Base-by-base conservation (phyloP, 2,113 vertebrate genomes). In the Halcyon senegalensis region DNA sequence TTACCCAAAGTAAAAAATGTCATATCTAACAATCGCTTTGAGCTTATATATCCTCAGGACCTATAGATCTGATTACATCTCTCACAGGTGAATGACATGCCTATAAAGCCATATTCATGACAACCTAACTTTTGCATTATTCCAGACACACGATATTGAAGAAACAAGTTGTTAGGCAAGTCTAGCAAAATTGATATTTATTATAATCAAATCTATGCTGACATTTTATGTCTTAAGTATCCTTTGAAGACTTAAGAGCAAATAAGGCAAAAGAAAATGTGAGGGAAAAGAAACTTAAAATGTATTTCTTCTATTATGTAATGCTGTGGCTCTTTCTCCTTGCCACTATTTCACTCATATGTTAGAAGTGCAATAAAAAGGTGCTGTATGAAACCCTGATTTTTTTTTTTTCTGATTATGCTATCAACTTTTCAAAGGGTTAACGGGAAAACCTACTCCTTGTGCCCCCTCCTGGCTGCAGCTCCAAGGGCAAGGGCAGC, bases 191-290 rank as follows among this genome's bases (percentile, higher is more conserved):
- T 31, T 90, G 41, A 79, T 90, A 94, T 95, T 96, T 88, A 70
- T 81, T 77, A 73, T 72, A 79, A 96, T 81, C 69, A 25, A 87
- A 97, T 89, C 70, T 84, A 78, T 85, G 93, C 82, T 89, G 77
- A 95, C 48, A 85, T 94, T 80, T 96, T 96, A 85, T 89, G 48
- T 95, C 87, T 90, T 91, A 89, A 96, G 68, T 91, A 79, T 48
- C 80, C 58, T 97, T 97, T 94, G 87, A 96, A 97, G 89, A 95
- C 72, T 93, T 93, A 96, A 96, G 70, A 93, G 89, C 25, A 88
- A 68, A 96, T 92, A 95, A 89, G 56, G 21, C 60, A 91, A 60
- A 82, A 93, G 23, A 51, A 80, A 79, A 85, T 16, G 21, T 10
- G 27, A 88, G 13, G 7, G 55, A 68, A 89, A 80, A 87, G 84